phyloP scores from a whole-genome alignment of 2,113 vertebrate species.

The Pelodiscus sinensis region DNA sequence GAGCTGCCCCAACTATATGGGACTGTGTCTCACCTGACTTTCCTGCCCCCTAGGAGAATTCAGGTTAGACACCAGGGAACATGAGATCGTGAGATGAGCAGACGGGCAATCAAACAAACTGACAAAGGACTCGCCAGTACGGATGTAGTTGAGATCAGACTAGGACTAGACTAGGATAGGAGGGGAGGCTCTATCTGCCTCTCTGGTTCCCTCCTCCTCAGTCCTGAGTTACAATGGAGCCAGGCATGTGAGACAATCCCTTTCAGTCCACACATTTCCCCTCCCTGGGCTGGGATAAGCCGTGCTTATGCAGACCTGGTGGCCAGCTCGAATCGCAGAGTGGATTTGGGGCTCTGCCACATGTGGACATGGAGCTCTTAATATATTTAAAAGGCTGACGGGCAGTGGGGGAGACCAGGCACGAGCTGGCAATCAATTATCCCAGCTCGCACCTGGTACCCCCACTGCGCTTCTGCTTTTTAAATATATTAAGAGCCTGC shows the following conservation, averaged over 20 bases:
- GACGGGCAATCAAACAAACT: no score
- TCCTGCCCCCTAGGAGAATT: neutral
- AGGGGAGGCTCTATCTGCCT: neutral
- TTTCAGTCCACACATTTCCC: neutral
- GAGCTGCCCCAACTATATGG: neutral
- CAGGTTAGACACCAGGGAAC: no score
- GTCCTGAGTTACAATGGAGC: neutral
- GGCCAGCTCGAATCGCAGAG: neutral
- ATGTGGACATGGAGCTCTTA: neutral
- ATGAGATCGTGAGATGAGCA: no score
- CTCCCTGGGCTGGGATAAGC: neutral
- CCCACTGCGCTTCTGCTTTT: no score
- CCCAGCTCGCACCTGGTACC: no score
- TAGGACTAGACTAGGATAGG: neutral
- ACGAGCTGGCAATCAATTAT: no score
- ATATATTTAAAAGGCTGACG: no score
- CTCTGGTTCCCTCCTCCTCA: neutral
- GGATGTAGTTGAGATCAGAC: no score
- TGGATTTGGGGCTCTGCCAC: neutral
- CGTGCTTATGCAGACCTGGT: neutral
- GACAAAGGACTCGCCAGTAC: no score
- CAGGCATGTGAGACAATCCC: neutral
- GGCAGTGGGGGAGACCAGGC: no score
- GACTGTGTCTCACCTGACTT: neutral
- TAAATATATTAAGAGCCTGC: no score